These are phyloP conservation scores for Tetramorium alpestre DNA, from an alignment of 1,140 invertebrate species.

Conservation along the genomic window DNA sequence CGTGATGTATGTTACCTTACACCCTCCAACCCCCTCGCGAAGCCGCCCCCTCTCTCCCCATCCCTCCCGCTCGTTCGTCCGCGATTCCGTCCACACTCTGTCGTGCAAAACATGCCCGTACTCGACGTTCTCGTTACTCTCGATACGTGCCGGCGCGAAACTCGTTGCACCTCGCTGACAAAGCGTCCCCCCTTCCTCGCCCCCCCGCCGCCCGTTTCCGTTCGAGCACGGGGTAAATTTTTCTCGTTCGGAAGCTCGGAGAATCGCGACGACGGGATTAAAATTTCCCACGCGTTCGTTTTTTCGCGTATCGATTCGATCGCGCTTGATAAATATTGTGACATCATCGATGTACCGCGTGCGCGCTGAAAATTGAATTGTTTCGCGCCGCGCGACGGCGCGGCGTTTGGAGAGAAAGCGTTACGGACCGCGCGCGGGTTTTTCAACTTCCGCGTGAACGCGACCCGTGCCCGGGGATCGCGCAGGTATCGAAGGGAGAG, in stretches of 20 bases:
- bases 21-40: slow-evolving; percentile 35
- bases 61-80: background rate
- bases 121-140: slow-evolving; percentile 42
- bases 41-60: too few relatives aligned
- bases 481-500: too few relatives aligned
- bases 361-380: background rate
- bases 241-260: background rate
- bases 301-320: background rate
- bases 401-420: background rate
- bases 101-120: background rate
- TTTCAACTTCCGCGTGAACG: background rate
- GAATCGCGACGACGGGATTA: background rate
- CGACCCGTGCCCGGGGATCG: background rate
- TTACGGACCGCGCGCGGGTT: background rate
- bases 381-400: background rate
- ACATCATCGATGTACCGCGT: background rate
- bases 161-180: slow-evolving; percentile 50
- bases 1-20: slow-evolving; percentile 79
- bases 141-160: slow-evolving; percentile 50
- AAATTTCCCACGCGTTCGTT: slow-evolving; percentile 9
- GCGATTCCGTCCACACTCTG: background rate
- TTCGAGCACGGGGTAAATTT: background rate
- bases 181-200: background rate
- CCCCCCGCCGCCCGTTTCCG: background rate
- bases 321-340: slow-evolving; percentile 26